Evolutionary conservation across 2,888 invertebrate species (phyloP).

Genomic region (Lochmaea crataegi): DNA sequence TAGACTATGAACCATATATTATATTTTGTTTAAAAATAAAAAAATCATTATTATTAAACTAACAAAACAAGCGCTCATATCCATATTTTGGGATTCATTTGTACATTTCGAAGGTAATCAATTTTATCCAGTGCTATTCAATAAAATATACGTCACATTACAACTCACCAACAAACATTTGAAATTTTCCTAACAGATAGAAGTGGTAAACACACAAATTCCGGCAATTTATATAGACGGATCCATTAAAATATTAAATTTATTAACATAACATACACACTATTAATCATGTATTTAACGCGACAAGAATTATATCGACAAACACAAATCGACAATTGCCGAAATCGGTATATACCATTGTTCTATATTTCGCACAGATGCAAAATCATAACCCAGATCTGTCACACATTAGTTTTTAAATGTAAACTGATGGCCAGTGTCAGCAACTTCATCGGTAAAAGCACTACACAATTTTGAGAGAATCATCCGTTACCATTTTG

Average conservation of each 20-base stretch:
- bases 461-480: too few species aligned
- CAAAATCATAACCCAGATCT: neutral
- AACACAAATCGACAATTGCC: constrained; percentile 38
- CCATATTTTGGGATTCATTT: neutral
- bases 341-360: constrained; percentile 31
- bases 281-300: constrained; percentile 42
- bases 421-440: neutral
- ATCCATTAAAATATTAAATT: constrained; percentile 45
- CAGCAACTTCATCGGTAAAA: too few species aligned
- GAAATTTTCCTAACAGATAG: constrained; percentile 36
- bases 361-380: neutral
- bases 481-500: too few species aligned
- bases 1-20: too few species aligned
- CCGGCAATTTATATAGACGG: constrained; percentile 39
- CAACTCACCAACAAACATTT: constrained; percentile 29
- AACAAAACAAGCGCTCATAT: neutral
- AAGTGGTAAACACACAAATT: constrained; percentile 39
- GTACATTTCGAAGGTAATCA: constrained; percentile 14
- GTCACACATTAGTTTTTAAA: neutral
- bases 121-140: constrained; percentile 19
- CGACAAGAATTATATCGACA: constrained; percentile 42
- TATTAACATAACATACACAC: constrained; percentile 31
- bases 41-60: neutral
- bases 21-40: too few species aligned
- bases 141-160: constrained; percentile 16